Evolutionary conservation across 2,113 vertebrate genomes (phyloP).

Genomic region (Xiphophorus couchianus): DNA sequence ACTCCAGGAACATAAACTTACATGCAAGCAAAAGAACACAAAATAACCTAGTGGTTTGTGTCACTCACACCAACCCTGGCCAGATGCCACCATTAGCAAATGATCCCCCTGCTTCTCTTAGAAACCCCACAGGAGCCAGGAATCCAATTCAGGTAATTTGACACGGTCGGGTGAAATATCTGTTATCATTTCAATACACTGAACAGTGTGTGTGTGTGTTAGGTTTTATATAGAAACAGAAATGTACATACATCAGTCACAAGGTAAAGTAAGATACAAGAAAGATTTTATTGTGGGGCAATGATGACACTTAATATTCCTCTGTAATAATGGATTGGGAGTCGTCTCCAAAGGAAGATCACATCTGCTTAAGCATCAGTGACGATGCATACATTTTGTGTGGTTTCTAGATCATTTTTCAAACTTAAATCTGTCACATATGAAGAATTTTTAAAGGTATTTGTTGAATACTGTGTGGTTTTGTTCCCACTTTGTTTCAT

Average conservation of each 20-base stretch:
- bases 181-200: constrained; percentile 22
- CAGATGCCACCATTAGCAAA: constrained; percentile 67
- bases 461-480: background rate
- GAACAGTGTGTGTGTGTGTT: constrained; percentile 29
- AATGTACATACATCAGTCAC: constrained; percentile 1
- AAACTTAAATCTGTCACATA: background rate
- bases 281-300: constrained; percentile 3
- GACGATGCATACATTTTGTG: background rate
- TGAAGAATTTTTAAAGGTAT: background rate
- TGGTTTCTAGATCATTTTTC: background rate
- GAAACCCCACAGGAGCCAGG: constrained; percentile 40
- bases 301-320: background rate
- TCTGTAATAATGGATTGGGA: background rate
- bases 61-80: constrained; percentile 44
- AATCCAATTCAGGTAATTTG: constrained; percentile 37
- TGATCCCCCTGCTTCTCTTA: constrained; percentile 45
- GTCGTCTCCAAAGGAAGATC: constrained; percentile 25
- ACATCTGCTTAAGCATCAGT: constrained; percentile 3
- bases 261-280: constrained; percentile 3
- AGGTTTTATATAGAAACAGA: constrained; percentile 33
- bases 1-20: background rate
- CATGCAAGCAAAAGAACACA: background rate
- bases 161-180: constrained; percentile 39
- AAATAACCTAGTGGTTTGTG: constrained; percentile 1
- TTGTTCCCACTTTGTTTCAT: background rate